A percentile compares a stretch with the other conserved stretches of the same genome.
Evolutionary conservation across 2,113 vertebrate genomes (phyloP).

Genomic region (Aphyosemion australe): DNA sequence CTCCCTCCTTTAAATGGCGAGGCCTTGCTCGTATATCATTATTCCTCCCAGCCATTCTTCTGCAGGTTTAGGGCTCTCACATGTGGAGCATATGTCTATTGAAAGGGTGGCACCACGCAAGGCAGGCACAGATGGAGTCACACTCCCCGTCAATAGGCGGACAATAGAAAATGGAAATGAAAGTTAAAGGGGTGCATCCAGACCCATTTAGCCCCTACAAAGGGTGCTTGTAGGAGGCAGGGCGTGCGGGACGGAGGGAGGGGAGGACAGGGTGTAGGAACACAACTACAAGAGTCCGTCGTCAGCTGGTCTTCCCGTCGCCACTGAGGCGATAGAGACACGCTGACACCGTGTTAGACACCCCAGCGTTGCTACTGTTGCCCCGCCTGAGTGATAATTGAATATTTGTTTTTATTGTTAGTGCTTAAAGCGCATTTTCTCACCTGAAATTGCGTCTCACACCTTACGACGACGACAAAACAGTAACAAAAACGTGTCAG

Average conservation of each 20-base stretch:
- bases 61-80: constrained; percentile 77
- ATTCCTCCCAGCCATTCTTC: constrained; percentile 77
- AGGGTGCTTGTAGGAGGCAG: constrained; percentile 92
- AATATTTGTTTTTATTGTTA: constrained; percentile 57
- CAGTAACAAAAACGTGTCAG: constrained; percentile 38
- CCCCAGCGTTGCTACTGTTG: constrained; percentile 40
- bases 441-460: constrained; percentile 47
- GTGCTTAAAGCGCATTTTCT: constrained; percentile 28
- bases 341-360: constrained; percentile 70
- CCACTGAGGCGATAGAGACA: constrained; percentile 77
- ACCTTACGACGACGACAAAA: constrained; percentile 49
- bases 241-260: constrained; percentile 79
- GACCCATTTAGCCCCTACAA: constrained; percentile 84
- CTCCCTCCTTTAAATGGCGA: constrained; percentile 52
- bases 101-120: constrained; percentile 86
- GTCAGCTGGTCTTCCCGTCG: constrained; percentile 80
- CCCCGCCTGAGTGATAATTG: constrained; percentile 54
- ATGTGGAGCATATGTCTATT: constrained; percentile 85
- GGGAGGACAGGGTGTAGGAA: constrained; percentile 78
- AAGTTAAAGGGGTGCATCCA: constrained; percentile 84
- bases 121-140: constrained; percentile 89
- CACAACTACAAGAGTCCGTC: constrained; percentile 80
- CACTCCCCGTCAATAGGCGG: constrained; percentile 77
- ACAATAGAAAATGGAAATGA: constrained; percentile 83
- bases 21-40: constrained; percentile 79